These are phyloP conservation scores for Pomatorhinus ruficollis DNA, from an alignment of 2,113 vertebrate species.

Conservation along the genomic window DNA sequence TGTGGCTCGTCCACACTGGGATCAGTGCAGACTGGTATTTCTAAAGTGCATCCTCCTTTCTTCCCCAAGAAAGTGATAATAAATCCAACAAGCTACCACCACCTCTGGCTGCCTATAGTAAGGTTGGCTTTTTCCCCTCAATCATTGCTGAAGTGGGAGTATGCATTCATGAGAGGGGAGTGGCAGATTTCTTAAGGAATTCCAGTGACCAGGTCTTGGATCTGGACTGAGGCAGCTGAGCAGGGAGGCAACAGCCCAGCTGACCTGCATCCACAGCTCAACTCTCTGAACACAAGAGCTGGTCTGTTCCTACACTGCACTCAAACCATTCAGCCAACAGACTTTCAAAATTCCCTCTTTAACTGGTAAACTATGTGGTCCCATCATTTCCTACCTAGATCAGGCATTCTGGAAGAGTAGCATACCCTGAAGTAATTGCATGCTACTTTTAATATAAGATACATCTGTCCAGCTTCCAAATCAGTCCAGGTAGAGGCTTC, in stretches of 20 bases:
- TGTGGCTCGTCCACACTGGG: background rate
- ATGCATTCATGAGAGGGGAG: background rate
- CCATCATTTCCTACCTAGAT: background rate
- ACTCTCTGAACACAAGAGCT: background rate
- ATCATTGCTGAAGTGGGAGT: rapidly evolving
- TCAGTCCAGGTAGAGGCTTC: background rate
- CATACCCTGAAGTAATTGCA: background rate
- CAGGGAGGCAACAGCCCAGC: background rate
- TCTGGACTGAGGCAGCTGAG: rapidly evolving
- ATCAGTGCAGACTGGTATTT: background rate
- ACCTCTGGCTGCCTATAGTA: background rate
- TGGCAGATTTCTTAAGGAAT: background rate
- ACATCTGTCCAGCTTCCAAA: background rate
- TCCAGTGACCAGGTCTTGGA: background rate
- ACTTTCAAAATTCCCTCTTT: background rate
- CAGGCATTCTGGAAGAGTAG: background rate
- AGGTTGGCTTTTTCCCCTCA: background rate
- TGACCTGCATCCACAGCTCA: background rate
- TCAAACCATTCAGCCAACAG: background rate
- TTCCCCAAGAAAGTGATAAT: background rate
- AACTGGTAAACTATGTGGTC: background rate
- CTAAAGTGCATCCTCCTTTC: background rate
- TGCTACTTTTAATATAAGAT: background rate
- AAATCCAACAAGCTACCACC: background rate
- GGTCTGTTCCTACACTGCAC: background rate